A percentile compares a stretch with the other conserved stretches of the same genome.
phyloP scores from a whole-genome alignment of 1,140 invertebrate species.

The Eulimnadia texana region DNA sequence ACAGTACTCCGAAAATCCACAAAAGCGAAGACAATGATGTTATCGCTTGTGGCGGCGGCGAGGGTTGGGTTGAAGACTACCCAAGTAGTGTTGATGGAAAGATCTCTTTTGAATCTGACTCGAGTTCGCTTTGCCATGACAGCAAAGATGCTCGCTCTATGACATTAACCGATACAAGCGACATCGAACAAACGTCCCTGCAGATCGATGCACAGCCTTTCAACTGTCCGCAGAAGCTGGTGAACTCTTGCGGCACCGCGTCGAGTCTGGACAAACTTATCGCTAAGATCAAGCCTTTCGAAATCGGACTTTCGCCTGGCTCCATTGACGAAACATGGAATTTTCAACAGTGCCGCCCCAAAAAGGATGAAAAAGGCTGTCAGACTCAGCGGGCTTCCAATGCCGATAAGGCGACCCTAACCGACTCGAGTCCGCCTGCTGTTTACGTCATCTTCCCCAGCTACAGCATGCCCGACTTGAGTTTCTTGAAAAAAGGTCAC shows the following conservation, averaged over 20 bases:
- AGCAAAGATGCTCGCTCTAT: background rate
- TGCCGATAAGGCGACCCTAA: background rate
- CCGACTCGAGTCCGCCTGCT: conserved; percentile 28
- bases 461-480: conserved; percentile 75
- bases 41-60: conserved; percentile 15
- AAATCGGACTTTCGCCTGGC: conserved; percentile 11
- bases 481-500: conserved; percentile 48
- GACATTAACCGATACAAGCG: conserved; percentile 12
- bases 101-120: conserved; percentile 2
- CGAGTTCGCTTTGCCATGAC: background rate
- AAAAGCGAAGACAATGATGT: background rate
- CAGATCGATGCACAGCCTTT: conserved; percentile 12
- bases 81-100: conserved; percentile 17
- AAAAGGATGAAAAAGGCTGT: background rate
- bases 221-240: conserved; percentile 3
- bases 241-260: background rate
- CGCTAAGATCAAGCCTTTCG: conserved; percentile 17
- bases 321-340: conserved; percentile 15
- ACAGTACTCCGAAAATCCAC: background rate
- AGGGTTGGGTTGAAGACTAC: conserved; percentile 16
- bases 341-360: background rate
- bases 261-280: conserved; percentile 16
- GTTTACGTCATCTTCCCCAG: conserved; percentile 84
- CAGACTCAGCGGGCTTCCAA: conserved; percentile 2
- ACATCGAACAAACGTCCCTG: conserved; percentile 10